Conservation (phyloP, 2,888 invertebrate species). For the Cosmia pyralina region DNA sequence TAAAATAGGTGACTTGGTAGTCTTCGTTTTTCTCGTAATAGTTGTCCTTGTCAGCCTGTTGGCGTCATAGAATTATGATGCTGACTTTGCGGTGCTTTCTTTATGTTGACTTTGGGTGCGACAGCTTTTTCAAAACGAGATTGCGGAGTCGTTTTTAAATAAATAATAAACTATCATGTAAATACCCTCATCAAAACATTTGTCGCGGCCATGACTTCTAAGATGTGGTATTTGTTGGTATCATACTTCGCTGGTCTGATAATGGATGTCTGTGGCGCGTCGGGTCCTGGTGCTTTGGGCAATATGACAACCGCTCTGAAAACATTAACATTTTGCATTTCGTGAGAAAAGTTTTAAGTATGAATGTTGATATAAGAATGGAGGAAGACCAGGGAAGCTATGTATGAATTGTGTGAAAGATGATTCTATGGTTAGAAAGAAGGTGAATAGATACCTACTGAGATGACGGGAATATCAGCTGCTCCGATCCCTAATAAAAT, state of each 20-base stretch:
- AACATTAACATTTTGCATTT: slow-evolving; percentile 22
- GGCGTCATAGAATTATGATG: neutral
- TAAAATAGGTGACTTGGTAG: neutral
- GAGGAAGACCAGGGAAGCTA: neutral
- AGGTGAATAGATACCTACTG: neutral
- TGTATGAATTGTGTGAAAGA: neutral
- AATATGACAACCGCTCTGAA: slow-evolving; percentile 73
- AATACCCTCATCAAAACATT: slow-evolving; percentile 74
- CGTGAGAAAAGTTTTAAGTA: no score
- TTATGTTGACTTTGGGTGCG: neutral
- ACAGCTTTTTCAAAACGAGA: neutral
- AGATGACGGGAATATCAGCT: neutral
- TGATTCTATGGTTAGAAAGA: neutral
- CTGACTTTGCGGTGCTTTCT: neutral
- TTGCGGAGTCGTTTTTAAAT: neutral
- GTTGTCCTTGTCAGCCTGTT: no score
- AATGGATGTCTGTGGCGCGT: slow-evolving; percentile 85
- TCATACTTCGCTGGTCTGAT: slow-evolving; percentile 88
- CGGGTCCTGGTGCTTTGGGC: slow-evolving; percentile 75
- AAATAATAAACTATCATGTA: neutral
- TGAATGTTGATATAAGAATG: neutral
- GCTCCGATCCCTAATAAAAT: neutral
- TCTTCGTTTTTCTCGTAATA: neutral
- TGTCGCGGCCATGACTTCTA: slow-evolving; percentile 74
- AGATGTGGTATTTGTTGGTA: slow-evolving; percentile 78